These are phyloP conservation scores for Crioceris asparagi DNA, from an alignment of 2,888 invertebrate species.

Conservation along the genomic window DNA sequence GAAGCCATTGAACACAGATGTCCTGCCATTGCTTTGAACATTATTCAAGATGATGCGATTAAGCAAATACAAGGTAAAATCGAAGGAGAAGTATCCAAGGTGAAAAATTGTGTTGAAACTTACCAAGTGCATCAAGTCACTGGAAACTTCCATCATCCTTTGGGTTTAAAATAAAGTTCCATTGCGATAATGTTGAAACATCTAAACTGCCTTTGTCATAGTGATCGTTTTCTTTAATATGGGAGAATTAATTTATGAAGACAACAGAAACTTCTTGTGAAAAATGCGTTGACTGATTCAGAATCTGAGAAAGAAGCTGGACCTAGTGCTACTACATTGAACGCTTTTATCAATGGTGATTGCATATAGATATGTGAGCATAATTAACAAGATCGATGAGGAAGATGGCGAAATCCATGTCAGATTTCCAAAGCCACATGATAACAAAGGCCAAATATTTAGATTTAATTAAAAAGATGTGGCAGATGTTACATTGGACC, in stretches of 20 bases:
- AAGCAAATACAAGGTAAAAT: slow-evolving; percentile 5
- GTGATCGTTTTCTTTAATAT: not conserved
- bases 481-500: too few species aligned
- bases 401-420: too few species aligned
- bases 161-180: slow-evolving; percentile 1
- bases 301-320: slow-evolving; percentile 5
- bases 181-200: not conserved
- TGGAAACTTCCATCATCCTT: slow-evolving; percentile 1
- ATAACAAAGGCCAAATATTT: too few species aligned
- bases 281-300: slow-evolving; percentile 2
- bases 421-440: too few species aligned
- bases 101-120: slow-evolving; percentile 3
- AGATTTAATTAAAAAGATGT: too few species aligned
- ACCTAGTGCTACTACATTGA: too few species aligned
- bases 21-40: slow-evolving; percentile 1
- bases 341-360: too few species aligned
- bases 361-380: too few species aligned
- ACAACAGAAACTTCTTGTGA: not conserved
- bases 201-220: slow-evolving; percentile 3
- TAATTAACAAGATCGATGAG: too few species aligned
- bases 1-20: slow-evolving; percentile 6
- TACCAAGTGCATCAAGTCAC: slow-evolving; percentile 4
- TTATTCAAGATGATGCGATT: slow-evolving; percentile 4
- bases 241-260: slow-evolving; percentile 4
- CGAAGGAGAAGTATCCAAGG: not conserved